A percentile compares a stretch with the other conserved stretches of the same genome.
Evolutionary conservation across 2,797 vertebrate genomes (phyloP).

Genomic region (Pantherophis vulpinus): DNA sequence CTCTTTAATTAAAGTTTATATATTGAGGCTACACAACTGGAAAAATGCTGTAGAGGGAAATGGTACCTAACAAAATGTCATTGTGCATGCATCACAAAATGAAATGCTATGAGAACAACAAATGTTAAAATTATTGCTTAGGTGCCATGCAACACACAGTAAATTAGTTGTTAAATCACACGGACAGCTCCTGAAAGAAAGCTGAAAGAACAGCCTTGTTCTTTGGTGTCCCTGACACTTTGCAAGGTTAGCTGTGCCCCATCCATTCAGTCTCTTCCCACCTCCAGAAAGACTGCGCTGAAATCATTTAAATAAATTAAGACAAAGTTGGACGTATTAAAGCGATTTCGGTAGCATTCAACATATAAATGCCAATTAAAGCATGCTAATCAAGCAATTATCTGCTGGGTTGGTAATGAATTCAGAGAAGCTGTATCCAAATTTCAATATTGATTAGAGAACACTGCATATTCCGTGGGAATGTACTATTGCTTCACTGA

Average conservation of each 20-base stretch:
- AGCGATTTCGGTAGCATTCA: not conserved
- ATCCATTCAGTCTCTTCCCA: not conserved
- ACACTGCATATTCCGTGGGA: not conserved
- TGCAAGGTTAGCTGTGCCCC: not conserved
- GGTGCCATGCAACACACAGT: not conserved
- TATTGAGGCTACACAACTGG: not conserved
- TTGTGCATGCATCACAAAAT: not conserved
- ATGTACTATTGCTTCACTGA: not conserved
- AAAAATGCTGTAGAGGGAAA: not conserved
- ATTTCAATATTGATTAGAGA: constrained; percentile 13
- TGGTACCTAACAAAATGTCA: not conserved
- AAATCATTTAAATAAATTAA: constrained; percentile 13
- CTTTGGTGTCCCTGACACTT: not conserved
- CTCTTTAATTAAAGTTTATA: not conserved
- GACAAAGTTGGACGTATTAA: not conserved
- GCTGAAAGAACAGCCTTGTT: not conserved
- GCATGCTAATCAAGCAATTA: constrained; percentile 1
- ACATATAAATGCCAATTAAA: constrained; percentile 12
- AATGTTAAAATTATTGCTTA: not conserved
- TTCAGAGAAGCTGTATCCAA: not conserved
- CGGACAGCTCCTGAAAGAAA: not conserved
- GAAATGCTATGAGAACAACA: not conserved
- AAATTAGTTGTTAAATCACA: not conserved
- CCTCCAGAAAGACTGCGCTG: not conserved
- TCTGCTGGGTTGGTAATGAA: not conserved